Conservation (phyloP, 2,888 invertebrate species). For the Sturmia bella region DNA sequence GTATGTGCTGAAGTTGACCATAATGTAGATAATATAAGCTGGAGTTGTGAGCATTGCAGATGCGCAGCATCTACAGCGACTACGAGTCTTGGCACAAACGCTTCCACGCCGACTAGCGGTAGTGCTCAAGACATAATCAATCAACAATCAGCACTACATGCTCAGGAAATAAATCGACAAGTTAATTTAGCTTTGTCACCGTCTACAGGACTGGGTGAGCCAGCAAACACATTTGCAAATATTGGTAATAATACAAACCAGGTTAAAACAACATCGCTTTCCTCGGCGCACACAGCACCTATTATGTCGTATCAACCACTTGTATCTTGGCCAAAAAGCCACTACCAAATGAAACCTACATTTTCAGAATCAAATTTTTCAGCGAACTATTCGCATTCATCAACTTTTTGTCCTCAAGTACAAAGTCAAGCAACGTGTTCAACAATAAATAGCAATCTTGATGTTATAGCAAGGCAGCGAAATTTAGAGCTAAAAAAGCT, state of each 20-base stretch:
- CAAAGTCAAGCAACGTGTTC: not conserved
- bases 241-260: not conserved
- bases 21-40: constrained; percentile 5
- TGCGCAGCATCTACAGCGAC: not conserved
- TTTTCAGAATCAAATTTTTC: not conserved
- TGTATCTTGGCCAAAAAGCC: not conserved
- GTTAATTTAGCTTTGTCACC: not conserved
- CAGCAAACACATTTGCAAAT: not conserved
- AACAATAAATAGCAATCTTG: not conserved
- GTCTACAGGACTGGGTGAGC: not conserved
- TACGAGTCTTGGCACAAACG: not conserved
- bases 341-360: not conserved
- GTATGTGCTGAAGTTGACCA: not conserved
- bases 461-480: not conserved
- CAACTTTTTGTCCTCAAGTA: not conserved
- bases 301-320: constrained; percentile 2
- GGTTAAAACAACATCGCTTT: not conserved
- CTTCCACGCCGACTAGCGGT: not conserved
- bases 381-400: not conserved
- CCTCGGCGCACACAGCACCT: not conserved
- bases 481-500: not conserved
- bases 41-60: constrained; percentile 18
- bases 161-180: not conserved
- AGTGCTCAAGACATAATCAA: not conserved
- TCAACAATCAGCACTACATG: not conserved